Evolutionary conservation across 2,797 vertebrate genomes (phyloP), one percentile per base, ranked within the genome.

Genomic region (Staurois parvus): DNA sequence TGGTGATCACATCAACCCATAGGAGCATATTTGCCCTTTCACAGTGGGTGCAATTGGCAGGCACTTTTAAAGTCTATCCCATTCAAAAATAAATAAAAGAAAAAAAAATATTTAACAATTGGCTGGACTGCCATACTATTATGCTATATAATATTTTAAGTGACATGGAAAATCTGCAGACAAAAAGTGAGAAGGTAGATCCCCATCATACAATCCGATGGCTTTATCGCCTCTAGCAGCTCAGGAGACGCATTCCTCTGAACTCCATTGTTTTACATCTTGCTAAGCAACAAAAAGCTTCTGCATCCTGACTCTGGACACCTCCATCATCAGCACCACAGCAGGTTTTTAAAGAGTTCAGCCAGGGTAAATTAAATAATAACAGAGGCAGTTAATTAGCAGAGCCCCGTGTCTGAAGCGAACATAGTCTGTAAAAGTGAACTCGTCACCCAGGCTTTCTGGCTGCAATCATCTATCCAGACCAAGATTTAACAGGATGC

Each of bases 281-380:
- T 87, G 81, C 85, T 79, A 68, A 68, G 85, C 85, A 74, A 87
- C 85, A 13, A 59, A 64, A 37, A 73, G 29, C 48, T n/a, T 32
- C 30, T 30, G 40, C 24, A 78, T n/a, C 48, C 68, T 59, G 69
- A 32, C 30, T 66, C 74, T 37, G 37, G 67, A 80, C 66, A 73
- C 28, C 75, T 64, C 75, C 74, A 59, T 75, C 32, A 30, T 74
- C 48, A 40, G 40, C 8, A 72, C 72, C 84, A 66, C 42, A 67
- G 79, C 85, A 69, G 68, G 68, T 64, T 78, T 77, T 52, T 37
- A 52, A 52, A 59, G 52, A 79, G 85, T 87, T 87, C 81, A 79
- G 64, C 9, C 40, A 30, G 81, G 81, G 81, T 66, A 42, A 83
- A 26, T n/a, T 37, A 69, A 68, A 69, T 52, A 82, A 77, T 66